Conservation (phyloP, 2,888 invertebrate genomes). For the Caradrina kadenii region DNA sequence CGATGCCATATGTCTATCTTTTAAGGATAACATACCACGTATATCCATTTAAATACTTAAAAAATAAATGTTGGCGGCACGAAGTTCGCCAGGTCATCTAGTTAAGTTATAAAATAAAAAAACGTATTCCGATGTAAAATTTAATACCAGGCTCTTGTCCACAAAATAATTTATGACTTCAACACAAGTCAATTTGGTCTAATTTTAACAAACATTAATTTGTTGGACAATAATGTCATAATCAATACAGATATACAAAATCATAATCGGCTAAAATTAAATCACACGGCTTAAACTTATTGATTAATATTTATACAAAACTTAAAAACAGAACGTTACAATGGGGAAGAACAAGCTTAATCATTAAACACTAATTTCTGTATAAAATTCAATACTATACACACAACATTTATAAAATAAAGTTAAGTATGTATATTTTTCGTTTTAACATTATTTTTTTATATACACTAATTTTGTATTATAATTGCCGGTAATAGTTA, state of each 20-base stretch:
- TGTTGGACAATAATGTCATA: conserved; percentile 64
- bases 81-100: too few relatives aligned
- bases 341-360: conserved; percentile 57
- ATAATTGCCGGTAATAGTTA: conserved; percentile 48
- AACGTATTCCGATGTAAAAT: conserved; percentile 69
- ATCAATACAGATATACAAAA: conserved; percentile 67
- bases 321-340: conserved; percentile 62
- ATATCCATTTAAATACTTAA: too few relatives aligned
- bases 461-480: conserved; percentile 62
- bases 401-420: conserved; percentile 67
- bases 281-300: conserved; percentile 73
- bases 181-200: conserved; percentile 65
- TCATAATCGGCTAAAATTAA: conserved; percentile 68
- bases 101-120: conserved; percentile 56
- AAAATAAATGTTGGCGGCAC: too few relatives aligned
- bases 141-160: conserved; percentile 80
- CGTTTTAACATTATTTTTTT: conserved; percentile 31
- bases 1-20: too few relatives aligned
- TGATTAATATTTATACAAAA: conserved; percentile 66
- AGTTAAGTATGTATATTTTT: conserved; percentile 53
- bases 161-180: conserved; percentile 76
- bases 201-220: conserved; percentile 57
- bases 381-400: conserved; percentile 84
- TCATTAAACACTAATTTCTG: conserved; percentile 65
- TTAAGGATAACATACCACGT: too few relatives aligned